A percentile compares a stretch with the other conserved stretches of the same genome.
Evolutionary conservation across 2,888 invertebrate species (phyloP).

Genomic region (Stomorhina lunata): DNA sequence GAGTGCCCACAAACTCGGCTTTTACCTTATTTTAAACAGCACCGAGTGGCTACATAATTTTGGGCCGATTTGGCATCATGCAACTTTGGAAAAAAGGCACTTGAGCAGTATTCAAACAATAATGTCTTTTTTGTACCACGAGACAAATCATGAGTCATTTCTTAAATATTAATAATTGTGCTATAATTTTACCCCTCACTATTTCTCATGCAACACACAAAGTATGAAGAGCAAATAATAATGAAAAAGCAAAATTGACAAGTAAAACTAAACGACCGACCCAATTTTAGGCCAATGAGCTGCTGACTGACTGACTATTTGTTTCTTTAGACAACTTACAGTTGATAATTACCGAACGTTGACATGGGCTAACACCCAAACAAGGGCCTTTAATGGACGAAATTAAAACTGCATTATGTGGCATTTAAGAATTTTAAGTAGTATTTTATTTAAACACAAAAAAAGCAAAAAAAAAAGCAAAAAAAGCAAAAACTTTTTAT

Average conservation of each 20-base stretch:
- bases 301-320: conserved; percentile 6
- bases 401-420: neutral
- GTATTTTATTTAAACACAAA: neutral
- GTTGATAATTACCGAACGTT: conserved; percentile 47
- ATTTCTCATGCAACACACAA: neutral
- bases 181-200: neutral
- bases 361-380: neutral
- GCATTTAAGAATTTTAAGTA: neutral
- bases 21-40: no score
- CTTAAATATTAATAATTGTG: no score
- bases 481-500: neutral
- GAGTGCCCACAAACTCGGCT: no score
- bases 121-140: no score
- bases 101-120: no score
- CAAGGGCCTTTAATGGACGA: conserved; percentile 32
- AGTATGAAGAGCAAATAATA: neutral
- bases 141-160: no score
- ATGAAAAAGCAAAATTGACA: conserved; percentile 7
- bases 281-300: conserved; percentile 62
- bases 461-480: neutral
- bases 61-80: no score
- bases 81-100: no score
- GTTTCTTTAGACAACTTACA: neutral
- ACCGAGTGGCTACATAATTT: no score
- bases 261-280: conserved; percentile 44